These are phyloP conservation scores for Phengaris alcon DNA, from an alignment of 2,888 invertebrate species.

Conservation along the genomic window DNA sequence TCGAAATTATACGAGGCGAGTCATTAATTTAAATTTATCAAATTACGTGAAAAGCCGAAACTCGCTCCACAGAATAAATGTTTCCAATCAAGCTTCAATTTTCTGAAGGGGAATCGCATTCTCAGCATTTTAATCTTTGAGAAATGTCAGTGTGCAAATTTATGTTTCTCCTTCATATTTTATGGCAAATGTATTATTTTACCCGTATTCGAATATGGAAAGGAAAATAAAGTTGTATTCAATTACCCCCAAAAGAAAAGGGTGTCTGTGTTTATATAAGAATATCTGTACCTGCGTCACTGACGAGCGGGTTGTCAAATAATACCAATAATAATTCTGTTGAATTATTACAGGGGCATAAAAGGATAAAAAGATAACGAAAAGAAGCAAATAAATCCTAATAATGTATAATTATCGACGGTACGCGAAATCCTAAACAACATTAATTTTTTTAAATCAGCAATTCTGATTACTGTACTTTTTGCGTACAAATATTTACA, in stretches of 20 bases:
- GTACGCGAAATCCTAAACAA: background rate
- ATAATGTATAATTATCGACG: background rate
- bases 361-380: background rate
- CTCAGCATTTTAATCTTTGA: background rate
- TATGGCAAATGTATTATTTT: background rate
- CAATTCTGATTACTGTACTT: too few species aligned
- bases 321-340: background rate
- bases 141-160: background rate
- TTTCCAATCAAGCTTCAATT: background rate
- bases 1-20: background rate
- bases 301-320: background rate
- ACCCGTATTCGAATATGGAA: background rate
- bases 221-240: background rate
- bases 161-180: background rate
- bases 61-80: slow-evolving; percentile 7
- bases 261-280: background rate
- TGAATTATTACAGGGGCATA: background rate
- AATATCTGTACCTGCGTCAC: background rate
- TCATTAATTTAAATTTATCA: background rate
- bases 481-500: too few species aligned
- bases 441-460: too few species aligned
- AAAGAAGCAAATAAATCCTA: background rate
- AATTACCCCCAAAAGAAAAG: background rate
- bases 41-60: slow-evolving; percentile 1
- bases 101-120: background rate